These are phyloP conservation scores for Zeus faber DNA, from an alignment of 2,113 vertebrate species.

Conservation along the genomic window DNA sequence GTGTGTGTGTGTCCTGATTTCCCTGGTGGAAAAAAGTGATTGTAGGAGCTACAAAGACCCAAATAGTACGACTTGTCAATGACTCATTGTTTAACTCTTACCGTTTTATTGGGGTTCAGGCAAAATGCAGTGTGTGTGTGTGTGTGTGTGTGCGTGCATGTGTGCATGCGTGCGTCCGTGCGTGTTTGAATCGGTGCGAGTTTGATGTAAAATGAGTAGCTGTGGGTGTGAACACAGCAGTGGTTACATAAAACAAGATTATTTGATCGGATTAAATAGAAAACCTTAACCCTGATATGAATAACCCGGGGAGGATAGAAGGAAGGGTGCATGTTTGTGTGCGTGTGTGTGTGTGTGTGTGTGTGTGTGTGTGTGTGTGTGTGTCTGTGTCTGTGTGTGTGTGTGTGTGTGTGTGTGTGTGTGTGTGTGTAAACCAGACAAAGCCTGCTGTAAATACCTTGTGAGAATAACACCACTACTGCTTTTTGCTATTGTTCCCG, in stretches of 20 bases:
- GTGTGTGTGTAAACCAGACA: slow-evolving; percentile 4
- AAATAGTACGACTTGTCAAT: too few species aligned
- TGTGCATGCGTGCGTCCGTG: background rate
- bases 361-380: background rate
- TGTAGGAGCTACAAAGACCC: too few species aligned
- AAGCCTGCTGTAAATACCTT: too few species aligned
- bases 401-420: slow-evolving; percentile 7
- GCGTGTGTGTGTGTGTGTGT: background rate
- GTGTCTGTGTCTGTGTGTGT: slow-evolving; percentile 1
- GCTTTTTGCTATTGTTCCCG: too few species aligned
- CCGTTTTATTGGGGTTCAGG: background rate
- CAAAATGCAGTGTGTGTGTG: background rate
- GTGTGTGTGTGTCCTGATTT: background rate
- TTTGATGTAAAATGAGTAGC: too few species aligned
- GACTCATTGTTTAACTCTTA: background rate
- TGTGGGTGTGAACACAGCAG: too few species aligned
- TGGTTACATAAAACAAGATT: too few species aligned
- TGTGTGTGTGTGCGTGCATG: background rate
- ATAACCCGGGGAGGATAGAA: too few species aligned
- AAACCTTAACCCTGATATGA: too few species aligned
- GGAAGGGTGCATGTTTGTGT: background rate
- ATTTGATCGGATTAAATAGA: too few species aligned
- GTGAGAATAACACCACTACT: background rate
- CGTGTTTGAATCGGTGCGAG: too few species aligned
- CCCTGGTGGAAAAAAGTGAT: background rate